A percentile compares a stretch with the other conserved stretches of the same genome.
Conservation (phyloP, 1,140 invertebrate genomes). For the Adoxophyes honmai region DNA sequence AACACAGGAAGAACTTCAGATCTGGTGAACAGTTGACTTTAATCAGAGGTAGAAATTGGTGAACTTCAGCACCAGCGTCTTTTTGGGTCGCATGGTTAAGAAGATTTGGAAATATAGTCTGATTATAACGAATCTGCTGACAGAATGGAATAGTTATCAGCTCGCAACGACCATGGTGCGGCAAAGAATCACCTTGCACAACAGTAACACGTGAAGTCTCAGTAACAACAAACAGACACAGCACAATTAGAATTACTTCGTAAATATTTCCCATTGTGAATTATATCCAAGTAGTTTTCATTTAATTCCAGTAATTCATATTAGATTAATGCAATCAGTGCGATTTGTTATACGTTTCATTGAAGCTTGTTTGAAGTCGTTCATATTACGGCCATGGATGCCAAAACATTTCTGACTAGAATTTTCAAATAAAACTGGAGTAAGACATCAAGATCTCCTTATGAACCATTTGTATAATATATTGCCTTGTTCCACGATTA, state of each 20-base stretch:
- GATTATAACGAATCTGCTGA: conserved; percentile 94
- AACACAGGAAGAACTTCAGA: conserved; percentile 96
- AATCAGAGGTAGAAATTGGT: conserved; percentile 96
- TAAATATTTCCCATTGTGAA: conserved; percentile 38
- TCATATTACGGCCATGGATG: not conserved
- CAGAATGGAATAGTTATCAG: conserved; percentile 95
- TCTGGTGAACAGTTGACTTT: conserved; percentile 97
- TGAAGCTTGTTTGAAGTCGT: not conserved
- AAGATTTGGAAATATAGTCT: conserved; percentile 97
- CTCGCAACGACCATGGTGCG: conserved; percentile 91
- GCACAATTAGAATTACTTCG: conserved; percentile 42
- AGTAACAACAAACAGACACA: conserved; percentile 49
- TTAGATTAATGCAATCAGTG: not conserved
- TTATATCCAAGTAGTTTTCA: not conserved
- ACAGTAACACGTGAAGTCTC: conserved; percentile 64
- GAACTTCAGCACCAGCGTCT: conserved; percentile 95
- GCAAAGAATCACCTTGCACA: conserved; percentile 77
- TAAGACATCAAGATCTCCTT: not conserved
- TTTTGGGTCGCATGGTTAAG: conserved; percentile 96
- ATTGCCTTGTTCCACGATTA: not conserved
- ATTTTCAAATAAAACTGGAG: not conserved
- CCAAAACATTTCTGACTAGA: not conserved
- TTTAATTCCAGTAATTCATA: conserved; percentile 6
- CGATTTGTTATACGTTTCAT: not conserved
- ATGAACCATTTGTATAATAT: not conserved